Evolutionary conservation across 2,797 vertebrate species (phyloP), one percentile per base, ranked within the genome.

Genomic region (Tympanoctomys barrerae): DNA sequence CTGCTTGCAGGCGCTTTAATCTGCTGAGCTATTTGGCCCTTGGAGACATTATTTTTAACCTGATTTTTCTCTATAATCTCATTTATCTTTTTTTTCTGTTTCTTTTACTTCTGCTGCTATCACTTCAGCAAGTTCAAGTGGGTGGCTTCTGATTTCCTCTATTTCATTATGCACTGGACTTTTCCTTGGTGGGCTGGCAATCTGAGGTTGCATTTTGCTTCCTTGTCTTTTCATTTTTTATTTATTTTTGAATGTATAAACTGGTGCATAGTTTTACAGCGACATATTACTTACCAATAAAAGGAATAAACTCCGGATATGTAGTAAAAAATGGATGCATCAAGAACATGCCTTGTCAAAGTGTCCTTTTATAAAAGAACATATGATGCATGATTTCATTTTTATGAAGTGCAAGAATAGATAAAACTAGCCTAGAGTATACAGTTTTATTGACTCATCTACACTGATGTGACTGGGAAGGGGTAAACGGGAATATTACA

Each of bases 391-490:
- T 39, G 14, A 64, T 88, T 86, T 49, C 5, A 64, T 42, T 84
- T 82, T 68, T 77, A n/a, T 90, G 39, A 77, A 78, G 57, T 61
- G 87, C 61, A 66, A 71, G 77, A 77, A 92, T 42, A n/a, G 19
- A 71, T 19, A 46, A 64, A 75, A 73, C 39, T 21, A 85, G 82
- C 11, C 6, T 33, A 80, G 3, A 33, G 5, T n/a, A 71, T 31
- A 73, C 64, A 92, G 79, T 80, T 49, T 39, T 28, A 64, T 71
- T 83, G 5, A 36, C 1, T 7, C 16, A 2, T 52, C 12, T 84
- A 22, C 16, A n/a, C 22, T 87, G 14, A 39, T 5, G 46, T 19
- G 54, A 57, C 11, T 73, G 19, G 22, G 71, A 70, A 84, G 22
- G 42, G 36, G 21, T 59, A 73, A 2, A 14, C 77, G 7, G 64